phyloP scores from a whole-genome alignment of 2,113 vertebrate genomes.

The Helogale parvula region DNA sequence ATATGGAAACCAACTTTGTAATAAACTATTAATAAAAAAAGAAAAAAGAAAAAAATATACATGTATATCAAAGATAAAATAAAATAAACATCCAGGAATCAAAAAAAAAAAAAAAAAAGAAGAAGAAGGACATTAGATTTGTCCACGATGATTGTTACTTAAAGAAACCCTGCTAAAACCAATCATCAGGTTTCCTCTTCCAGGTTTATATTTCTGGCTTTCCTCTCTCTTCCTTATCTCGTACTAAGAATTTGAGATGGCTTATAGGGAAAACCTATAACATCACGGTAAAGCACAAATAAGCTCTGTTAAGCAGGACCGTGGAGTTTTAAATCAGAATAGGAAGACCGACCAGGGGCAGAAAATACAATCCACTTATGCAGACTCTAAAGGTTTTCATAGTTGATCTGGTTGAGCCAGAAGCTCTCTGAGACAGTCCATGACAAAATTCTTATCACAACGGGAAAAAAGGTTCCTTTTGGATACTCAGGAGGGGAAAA shows the following conservation, averaged over 20 bases:
- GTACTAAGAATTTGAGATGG: neutral
- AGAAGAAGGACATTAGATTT: neutral
- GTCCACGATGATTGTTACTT: neutral
- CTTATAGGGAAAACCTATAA: neutral
- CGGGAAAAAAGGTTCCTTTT: neutral
- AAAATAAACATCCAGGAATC: too few relatives aligned
- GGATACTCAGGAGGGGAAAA: neutral
- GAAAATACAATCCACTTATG: slow-evolving; percentile 8
- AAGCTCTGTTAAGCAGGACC: neutral
- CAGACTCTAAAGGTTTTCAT: neutral
- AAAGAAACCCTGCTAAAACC: neutral
- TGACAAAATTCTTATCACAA: neutral
- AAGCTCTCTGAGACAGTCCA: neutral
- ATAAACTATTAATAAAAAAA: too few relatives aligned
- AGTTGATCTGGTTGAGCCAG: neutral
- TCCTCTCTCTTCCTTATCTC: neutral
- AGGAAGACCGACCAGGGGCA: neutral
- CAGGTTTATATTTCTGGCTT: neutral
- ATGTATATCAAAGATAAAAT: too few relatives aligned
- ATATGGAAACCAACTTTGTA: too few relatives aligned
- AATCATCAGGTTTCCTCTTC: neutral
- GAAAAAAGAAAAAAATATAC: too few relatives aligned
- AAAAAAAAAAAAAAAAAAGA: too few relatives aligned
- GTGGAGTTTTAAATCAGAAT: neutral
- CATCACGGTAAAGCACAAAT: neutral